Evolutionary conservation across 1,140 invertebrate genomes (phyloP), one percentile per base, ranked within the genome.

Genomic region (Coptotermes formosanus): DNA sequence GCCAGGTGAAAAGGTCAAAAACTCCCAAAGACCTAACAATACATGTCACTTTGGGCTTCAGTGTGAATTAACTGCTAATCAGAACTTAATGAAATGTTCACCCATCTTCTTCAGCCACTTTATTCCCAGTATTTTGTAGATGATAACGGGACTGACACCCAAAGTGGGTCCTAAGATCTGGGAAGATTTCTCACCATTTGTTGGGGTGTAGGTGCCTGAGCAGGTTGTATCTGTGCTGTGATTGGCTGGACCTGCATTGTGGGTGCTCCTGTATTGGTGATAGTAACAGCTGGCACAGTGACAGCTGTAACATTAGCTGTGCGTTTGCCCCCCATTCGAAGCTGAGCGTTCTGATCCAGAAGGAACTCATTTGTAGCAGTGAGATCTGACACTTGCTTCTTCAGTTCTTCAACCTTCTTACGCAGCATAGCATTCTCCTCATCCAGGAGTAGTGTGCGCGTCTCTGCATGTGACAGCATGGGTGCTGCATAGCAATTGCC

Each of bases 331-430:
- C 93, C 93, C 86, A 96, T 92, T 83, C 96, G 92, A 85, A 96
- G 90, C 83, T 95, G 94, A 19, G 95, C 95, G 90, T 97, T 97
- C 91, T 97, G 96, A 88, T 96, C 95, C 83, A 97, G 89, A 0
- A 97, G 91, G 89, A 96, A 96, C 89, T 96, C 95, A 90, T 96
- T 97, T 6, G 96, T 95, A 12, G 95, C 95, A n/a, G 94, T 94
- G 82, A 96, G 89, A 89, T 96, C 95, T 52, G 92, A 88, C 86
- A 94, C 93, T 89, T 94, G 93, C 88, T 95, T 95, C 89, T 95
- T 95, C 83, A 96, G 89, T 88, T 96, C 95, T 81, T 95, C 94
- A 85, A 96, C 93, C 90, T 95, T 94, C 87, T 95, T 93, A 87
- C 94, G 92, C 64, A 97, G 90, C 87, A 96, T 91, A 69, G 91